These are phyloP conservation scores for Melierax canorus DNA, from an alignment of 2,113 vertebrate species.

Conservation along the genomic window DNA sequence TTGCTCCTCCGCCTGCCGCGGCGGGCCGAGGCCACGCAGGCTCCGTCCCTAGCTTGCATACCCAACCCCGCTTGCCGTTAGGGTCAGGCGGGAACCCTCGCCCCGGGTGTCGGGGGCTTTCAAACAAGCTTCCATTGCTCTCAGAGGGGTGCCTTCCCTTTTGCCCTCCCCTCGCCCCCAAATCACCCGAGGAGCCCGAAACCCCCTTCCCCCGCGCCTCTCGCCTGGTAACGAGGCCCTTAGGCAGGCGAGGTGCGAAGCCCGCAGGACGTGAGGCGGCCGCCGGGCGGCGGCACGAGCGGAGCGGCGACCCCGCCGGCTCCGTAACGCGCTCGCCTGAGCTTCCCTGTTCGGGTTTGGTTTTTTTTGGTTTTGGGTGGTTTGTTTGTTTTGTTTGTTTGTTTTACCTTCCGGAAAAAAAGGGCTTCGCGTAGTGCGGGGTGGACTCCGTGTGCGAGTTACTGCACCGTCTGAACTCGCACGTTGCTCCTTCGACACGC, in stretches of 20 bases:
- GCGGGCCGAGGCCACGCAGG: background rate
- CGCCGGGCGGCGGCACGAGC: no score
- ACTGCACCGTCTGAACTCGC: background rate
- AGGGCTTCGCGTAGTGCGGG: background rate
- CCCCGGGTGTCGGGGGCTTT: background rate
- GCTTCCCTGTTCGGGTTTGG: no score
- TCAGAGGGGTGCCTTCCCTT: background rate
- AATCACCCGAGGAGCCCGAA: rapidly evolving
- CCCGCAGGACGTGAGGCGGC: background rate
- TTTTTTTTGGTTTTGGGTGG: no score
- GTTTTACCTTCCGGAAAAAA: background rate
- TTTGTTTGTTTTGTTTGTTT: no score
- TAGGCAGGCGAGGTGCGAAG: background rate
- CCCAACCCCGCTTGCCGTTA: rapidly evolving
- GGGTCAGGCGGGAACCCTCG: rapidly evolving
- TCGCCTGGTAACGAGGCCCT: no score
- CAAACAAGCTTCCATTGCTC: rapidly evolving
- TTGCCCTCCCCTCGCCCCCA: rapidly evolving
- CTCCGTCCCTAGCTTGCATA: rapidly evolving
- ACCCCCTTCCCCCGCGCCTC: background rate
- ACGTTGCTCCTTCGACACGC: rapidly evolving
- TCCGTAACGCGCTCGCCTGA: no score
- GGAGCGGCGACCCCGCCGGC: no score
- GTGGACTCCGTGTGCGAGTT: rapidly evolving
- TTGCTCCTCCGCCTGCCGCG: rapidly evolving